These are phyloP conservation scores for Drosophila carrolli DNA, from an alignment of 1,140 invertebrate species.

Conservation along the genomic window DNA sequence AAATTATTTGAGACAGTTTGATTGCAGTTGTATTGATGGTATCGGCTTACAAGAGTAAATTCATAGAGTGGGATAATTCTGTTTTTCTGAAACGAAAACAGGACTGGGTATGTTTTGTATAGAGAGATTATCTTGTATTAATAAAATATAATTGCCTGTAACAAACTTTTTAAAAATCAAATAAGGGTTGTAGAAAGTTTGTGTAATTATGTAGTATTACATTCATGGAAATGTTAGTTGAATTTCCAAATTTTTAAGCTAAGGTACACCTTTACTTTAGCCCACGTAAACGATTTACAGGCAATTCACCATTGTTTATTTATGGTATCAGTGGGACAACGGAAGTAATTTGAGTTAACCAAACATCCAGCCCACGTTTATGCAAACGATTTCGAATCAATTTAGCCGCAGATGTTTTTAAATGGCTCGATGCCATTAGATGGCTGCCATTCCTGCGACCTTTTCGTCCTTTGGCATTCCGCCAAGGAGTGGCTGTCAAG, in stretches of 20 bases:
- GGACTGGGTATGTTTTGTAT: too few relatives aligned
- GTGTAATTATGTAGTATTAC: not conserved
- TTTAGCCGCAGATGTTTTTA: conserved; percentile 48
- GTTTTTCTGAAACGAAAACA: not conserved
- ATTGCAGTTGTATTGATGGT: conserved; percentile 14
- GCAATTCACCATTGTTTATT: conserved; percentile 23
- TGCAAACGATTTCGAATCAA: conserved; percentile 58
- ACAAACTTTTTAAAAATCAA: not conserved
- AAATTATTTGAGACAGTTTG: conserved; percentile 10
- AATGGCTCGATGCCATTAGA: conserved; percentile 46
- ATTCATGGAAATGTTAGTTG: not conserved
- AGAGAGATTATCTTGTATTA: too few relatives aligned
- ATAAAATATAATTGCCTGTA: not conserved
- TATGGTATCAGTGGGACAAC: conserved; percentile 7
- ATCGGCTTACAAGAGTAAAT: not conserved
- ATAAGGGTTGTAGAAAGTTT: too few relatives aligned
- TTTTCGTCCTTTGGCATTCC: conserved; percentile 16
- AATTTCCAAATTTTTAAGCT: not conserved
- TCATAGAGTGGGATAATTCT: too few relatives aligned
- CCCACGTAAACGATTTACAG: not conserved
- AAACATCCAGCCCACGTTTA: conserved; percentile 26
- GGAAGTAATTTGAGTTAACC: conserved; percentile 32
- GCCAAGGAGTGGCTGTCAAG: conserved; percentile 41
- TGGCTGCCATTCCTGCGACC: conserved; percentile 2
- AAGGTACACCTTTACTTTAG: not conserved